Base-by-base conservation (phyloP, 1,140 invertebrate genomes). In the Andrena cerasifolii region DNA sequence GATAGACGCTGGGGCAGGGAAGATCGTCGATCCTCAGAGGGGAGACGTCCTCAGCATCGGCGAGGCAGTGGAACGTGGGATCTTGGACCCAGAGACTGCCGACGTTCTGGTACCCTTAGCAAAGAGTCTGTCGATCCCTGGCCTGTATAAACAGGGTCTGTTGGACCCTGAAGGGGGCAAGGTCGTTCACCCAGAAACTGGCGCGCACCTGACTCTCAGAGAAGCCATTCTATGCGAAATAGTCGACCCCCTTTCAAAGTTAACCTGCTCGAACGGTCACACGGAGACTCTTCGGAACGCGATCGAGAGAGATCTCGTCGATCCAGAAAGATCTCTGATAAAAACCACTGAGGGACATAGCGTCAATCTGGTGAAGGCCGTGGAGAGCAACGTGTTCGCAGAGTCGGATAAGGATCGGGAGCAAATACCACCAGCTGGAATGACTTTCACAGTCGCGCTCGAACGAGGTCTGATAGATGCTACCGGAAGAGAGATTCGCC, bases 171-270 rank as follows among this genome's bases (percentile, higher is more conserved):
- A 94, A 24, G 95, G 95, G 47, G 95, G 95, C 70, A 96, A 96
- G 90, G 96, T 99, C 79, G 95, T 98, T 71, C 98, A 99, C 92
- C 98, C 98, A 10, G 97, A 98, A 93, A 97, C 96, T 24, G 97
- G 97, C 7, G 93, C 92, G 72, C 93, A 94, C 82, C 91, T 98
- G 51, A 96, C 94, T 45, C 93, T 98, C 56, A 94, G 94, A 73
- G 96, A 98, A 93, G 97, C 97, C 12, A 96, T 98, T 63, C 93
- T 96, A 72, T 98, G 97, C 91, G 97, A 98, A 90, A 96, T 98
- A 73, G 94, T 98, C 61, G 96, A 98, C 94, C 96, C 96, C 0
- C 88, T 95, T 56, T 96, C 96, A 6, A 93, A 92, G 33, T 7
- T 91, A 6, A 79, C 75, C 14, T 83, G 56, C 3, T 68, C 89